These are phyloP conservation scores for Stegana nigrithorax DNA, from an alignment of 2,888 invertebrate genomes.

Conservation along the genomic window DNA sequence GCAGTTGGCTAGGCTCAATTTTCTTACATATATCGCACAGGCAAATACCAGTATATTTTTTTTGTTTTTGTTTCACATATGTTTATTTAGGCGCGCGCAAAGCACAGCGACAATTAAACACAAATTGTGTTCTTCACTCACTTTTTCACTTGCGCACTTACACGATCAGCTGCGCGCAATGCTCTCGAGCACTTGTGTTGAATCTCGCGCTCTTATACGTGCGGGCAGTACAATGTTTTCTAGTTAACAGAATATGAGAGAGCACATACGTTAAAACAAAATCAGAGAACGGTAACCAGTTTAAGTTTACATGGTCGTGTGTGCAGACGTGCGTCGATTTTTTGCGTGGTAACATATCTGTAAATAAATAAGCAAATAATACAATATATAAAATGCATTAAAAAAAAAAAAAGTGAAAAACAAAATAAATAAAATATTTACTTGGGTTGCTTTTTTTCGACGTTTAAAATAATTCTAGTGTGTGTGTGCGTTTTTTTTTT, in stretches of 20 bases:
- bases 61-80: too few species aligned
- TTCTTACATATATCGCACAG: too few species aligned
- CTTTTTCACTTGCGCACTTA: background rate
- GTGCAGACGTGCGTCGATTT: slow-evolving; percentile 49
- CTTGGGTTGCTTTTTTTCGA: slow-evolving; percentile 5
- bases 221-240: background rate
- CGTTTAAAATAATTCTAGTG: background rate
- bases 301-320: slow-evolving; percentile 49
- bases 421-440: slow-evolving; percentile 21
- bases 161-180: slow-evolving; percentile 1
- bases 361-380: slow-evolving; percentile 23
- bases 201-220: slow-evolving; percentile 1
- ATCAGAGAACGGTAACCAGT: slow-evolving; percentile 54
- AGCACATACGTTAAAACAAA: background rate
- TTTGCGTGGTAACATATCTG: slow-evolving; percentile 25
- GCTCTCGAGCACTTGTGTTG: too few species aligned
- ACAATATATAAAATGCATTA: background rate
- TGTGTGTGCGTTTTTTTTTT: slow-evolving; percentile 19
- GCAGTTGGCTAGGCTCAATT: too few species aligned
- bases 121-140: too few species aligned
- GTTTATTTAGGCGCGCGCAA: background rate
- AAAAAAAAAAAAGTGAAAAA: slow-evolving; percentile 21
- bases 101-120: too few species aligned
- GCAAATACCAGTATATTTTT: too few species aligned
- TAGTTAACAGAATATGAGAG: too few species aligned